Conservation (phyloP, 2,113 vertebrate species). For the Nicator chloris region DNA sequence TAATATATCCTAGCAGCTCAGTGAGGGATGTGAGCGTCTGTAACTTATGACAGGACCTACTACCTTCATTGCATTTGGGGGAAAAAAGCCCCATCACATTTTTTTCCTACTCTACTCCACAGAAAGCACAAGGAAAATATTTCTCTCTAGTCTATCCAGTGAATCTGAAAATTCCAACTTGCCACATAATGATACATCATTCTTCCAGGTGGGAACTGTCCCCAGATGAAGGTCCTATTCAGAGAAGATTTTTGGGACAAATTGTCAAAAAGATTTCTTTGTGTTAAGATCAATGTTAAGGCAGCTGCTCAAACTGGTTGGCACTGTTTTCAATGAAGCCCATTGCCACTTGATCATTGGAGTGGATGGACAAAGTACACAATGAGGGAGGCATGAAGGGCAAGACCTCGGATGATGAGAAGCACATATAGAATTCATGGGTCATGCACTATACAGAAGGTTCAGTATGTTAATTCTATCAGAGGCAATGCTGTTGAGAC, state of each 20-base stretch:
- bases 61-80: not conserved
- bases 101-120: not conserved
- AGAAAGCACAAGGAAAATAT: not conserved
- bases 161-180: not conserved
- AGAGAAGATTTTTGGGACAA: not conserved
- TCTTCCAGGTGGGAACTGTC: not conserved
- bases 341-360: not conserved
- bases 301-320: not conserved
- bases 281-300: not conserved
- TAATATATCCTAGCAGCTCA: not conserved
- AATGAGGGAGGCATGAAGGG: not conserved
- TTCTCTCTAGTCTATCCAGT: not conserved
- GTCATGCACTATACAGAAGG: not conserved
- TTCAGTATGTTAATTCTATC: not conserved
- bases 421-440: not conserved
- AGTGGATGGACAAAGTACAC: not conserved
- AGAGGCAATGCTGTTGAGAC: not conserved
- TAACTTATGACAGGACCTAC: not conserved
- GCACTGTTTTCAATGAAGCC: not conserved
- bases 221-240: not conserved
- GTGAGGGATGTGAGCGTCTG: not conserved
- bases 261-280: not conserved
- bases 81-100: accelerated
- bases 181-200: not conserved
- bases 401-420: not conserved